Evolutionary conservation across 2,113 vertebrate species (phyloP).

Genomic region (Nerophis lumbriciformis): DNA sequence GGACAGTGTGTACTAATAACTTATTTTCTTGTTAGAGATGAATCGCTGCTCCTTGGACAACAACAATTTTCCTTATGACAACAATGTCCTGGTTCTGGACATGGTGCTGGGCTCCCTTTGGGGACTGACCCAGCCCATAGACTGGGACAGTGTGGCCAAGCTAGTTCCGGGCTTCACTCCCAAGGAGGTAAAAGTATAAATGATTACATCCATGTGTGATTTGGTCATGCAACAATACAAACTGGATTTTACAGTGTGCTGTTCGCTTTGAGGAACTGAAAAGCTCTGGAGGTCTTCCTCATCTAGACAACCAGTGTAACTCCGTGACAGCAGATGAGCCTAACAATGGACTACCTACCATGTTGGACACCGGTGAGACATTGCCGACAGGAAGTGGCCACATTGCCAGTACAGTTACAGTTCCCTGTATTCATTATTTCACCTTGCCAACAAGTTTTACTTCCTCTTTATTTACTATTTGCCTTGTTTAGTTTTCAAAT

Average conservation of each 20-base stretch:
- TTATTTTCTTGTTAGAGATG: constrained; percentile 70
- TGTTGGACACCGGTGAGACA: constrained; percentile 73
- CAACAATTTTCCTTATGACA: constrained; percentile 92
- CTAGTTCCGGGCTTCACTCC: constrained; percentile 91
- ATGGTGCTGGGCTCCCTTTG: constrained; percentile 91
- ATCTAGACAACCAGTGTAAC: constrained; percentile 86
- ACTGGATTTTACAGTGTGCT: constrained; percentile 77
- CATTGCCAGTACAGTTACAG: constrained; percentile 73
- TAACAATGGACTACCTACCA: constrained; percentile 75
- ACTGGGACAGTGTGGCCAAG: constrained; percentile 93
- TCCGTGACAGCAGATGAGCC: constrained; percentile 73
- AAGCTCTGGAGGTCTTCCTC: constrained; percentile 77
- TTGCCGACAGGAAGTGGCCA: constrained; percentile 70
- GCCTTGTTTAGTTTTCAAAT: too few species aligned
- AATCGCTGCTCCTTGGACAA: constrained; percentile 88
- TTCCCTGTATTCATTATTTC: constrained; percentile 25
- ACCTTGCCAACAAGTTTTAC: too few species aligned
- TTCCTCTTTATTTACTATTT: too few species aligned
- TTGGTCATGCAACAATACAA: not conserved
- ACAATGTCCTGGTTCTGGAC: constrained; percentile 91
- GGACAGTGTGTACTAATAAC: not conserved
- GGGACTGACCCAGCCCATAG: constrained; percentile 84
- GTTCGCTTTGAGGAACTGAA: constrained; percentile 93
- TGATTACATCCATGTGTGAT: not conserved
- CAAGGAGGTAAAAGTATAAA: constrained; percentile 79